These are phyloP conservation scores for Hippasteria phrygiana DNA, from an alignment of 53 echinoderm and acorn worm genomes.

Conservation along the genomic window DNA sequence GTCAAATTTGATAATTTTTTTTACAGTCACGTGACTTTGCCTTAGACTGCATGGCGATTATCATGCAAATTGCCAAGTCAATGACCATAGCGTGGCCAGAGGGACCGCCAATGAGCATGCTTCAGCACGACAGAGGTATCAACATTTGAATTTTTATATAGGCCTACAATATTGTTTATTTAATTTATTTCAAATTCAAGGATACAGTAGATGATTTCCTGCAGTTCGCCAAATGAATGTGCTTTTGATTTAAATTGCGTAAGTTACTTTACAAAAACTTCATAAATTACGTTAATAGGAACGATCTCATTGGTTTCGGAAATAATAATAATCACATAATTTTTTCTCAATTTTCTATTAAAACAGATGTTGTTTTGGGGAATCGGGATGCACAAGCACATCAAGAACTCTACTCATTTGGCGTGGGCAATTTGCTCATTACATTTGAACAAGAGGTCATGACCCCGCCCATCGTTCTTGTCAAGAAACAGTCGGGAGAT, in stretches of 20 bases:
- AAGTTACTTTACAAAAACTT: no score
- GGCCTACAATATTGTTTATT: neutral
- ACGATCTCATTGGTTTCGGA: no score
- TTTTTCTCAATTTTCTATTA: neutral
- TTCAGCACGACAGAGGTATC: conserved; percentile 2
- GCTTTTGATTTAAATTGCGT: no score
- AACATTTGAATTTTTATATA: neutral
- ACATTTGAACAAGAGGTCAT: neutral
- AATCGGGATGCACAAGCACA: neutral
- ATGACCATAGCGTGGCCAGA: neutral
- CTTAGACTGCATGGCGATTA: neutral
- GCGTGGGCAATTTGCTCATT: neutral
- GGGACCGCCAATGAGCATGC: conserved; percentile 15
- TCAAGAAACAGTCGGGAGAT: neutral
- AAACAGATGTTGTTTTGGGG: conserved; percentile 1
- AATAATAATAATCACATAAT: no score
- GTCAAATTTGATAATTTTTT: neutral
- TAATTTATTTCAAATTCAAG: neutral
- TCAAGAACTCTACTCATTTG: neutral
- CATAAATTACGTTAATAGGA: no score
- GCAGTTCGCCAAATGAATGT: no score
- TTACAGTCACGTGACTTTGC: neutral
- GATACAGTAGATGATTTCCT: no score
- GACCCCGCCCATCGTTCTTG: neutral
- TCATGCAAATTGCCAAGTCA: conserved; percentile 2